phyloP scores from a whole-genome alignment of 2,888 invertebrate species.

The Didymodactylos carnosus region DNA sequence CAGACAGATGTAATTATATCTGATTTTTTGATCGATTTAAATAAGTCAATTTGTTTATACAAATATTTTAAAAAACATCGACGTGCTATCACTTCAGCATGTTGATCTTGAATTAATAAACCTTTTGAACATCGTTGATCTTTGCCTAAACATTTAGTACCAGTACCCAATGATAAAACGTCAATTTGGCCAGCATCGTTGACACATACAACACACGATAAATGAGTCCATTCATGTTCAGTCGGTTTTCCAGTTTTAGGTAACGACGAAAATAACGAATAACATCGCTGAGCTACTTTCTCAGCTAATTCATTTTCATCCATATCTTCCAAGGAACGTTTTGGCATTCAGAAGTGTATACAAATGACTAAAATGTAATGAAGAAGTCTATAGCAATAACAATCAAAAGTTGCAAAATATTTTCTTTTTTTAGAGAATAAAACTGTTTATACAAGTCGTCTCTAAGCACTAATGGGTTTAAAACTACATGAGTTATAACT shows the following conservation, averaged over 20 bases:
- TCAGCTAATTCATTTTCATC: background rate
- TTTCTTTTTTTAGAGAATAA: no score
- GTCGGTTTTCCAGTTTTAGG: background rate
- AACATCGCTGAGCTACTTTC: background rate
- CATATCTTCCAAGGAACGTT: background rate
- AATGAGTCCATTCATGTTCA: background rate
- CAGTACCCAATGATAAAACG: background rate
- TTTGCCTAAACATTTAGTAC: background rate
- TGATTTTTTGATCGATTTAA: background rate
- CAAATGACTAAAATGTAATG: no score
- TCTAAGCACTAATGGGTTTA: no score
- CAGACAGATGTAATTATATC: no score
- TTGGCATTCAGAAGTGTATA: no score
- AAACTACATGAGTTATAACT: no score
- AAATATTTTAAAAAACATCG: background rate
- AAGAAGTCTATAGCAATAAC: no score
- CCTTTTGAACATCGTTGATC: background rate
- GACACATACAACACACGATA: background rate
- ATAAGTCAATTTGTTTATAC: background rate
- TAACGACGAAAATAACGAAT: background rate
- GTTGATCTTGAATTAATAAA: background rate
- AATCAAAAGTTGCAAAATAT: no score
- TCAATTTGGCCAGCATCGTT: background rate
- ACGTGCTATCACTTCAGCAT: background rate
- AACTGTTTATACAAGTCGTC: no score